phyloP scores from a whole-genome alignment of 2,888 invertebrate genomes.

The Temnothorax unifasciatus region DNA sequence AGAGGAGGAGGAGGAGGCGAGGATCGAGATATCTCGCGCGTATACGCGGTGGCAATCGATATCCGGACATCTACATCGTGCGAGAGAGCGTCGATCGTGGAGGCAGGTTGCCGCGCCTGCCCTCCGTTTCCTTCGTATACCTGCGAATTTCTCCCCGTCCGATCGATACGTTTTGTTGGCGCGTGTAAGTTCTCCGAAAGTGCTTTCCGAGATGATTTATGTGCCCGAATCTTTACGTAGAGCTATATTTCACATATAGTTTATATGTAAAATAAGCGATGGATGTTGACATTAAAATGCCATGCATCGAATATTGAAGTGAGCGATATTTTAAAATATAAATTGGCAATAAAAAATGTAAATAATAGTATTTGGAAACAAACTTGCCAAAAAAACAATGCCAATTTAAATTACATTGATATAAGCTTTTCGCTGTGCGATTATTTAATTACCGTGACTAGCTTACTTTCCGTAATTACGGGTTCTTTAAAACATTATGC shows the following conservation, averaged over 20 bases:
- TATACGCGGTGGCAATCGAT: constrained; percentile 75
- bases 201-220: neutral
- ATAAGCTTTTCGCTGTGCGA: neutral
- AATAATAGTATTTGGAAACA: neutral
- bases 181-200: neutral
- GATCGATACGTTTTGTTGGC: neutral
- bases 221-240: neutral
- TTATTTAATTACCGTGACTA: neutral
- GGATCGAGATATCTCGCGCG: constrained; percentile 75
- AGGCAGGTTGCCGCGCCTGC: constrained; percentile 30
- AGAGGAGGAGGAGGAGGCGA: constrained; percentile 37
- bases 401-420: neutral
- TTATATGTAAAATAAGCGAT: neutral
- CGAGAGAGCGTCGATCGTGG: constrained; percentile 47
- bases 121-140: constrained; percentile 25
- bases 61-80: constrained; percentile 78
- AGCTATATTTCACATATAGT: neutral
- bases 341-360: neutral
- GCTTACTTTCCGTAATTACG: neutral
- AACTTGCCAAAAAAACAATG: neutral
- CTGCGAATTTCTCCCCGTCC: constrained; percentile 17
- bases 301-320: neutral
- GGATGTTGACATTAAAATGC: neutral
- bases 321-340: neutral
- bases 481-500: neutral